Conservation (phyloP, 2,797 vertebrate species). For the Cossypha polioptera region DNA sequence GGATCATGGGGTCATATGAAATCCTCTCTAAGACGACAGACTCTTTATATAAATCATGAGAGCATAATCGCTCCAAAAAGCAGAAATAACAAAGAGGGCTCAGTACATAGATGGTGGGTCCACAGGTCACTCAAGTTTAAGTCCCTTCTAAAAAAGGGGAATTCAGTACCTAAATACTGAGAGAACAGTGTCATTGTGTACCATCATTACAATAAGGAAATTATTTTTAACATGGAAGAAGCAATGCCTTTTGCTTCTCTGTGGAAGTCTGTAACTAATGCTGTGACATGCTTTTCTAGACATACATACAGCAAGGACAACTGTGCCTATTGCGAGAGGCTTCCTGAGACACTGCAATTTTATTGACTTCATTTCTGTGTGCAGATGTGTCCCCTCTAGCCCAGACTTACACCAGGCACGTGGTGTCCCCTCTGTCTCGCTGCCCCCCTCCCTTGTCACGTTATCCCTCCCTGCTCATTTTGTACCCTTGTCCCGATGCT, state of each 20-base stretch:
- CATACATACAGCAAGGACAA: not conserved
- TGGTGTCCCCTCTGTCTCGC: not conserved
- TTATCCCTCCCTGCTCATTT: not conserved
- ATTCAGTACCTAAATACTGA: conserved; percentile 45
- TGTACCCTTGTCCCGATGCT: accelerated
- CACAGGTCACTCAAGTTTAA: conserved; percentile 47
- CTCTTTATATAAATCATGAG: conserved; percentile 49
- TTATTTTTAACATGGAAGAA: conserved; percentile 40
- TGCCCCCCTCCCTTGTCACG: not conserved
- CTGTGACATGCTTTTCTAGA: not conserved
- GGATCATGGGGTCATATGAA: conserved; percentile 55
- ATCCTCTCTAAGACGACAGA: conserved; percentile 12
- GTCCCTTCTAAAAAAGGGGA: not conserved
- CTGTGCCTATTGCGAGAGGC: accelerated
- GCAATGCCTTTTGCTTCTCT: not conserved
- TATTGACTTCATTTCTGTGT: not conserved
- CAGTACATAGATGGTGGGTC: conserved; percentile 22
- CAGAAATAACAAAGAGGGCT: conserved; percentile 50
- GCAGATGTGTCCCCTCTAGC: not conserved
- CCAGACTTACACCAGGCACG: accelerated
- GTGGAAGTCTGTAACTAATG: not conserved
- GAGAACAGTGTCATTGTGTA: conserved; percentile 26
- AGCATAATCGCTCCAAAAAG: conserved; percentile 42
- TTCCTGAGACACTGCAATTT: accelerated
- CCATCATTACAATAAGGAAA: conserved; percentile 28